Conservation (phyloP, 2,113 vertebrate genomes). For the Neolamprologus cancellatus region DNA sequence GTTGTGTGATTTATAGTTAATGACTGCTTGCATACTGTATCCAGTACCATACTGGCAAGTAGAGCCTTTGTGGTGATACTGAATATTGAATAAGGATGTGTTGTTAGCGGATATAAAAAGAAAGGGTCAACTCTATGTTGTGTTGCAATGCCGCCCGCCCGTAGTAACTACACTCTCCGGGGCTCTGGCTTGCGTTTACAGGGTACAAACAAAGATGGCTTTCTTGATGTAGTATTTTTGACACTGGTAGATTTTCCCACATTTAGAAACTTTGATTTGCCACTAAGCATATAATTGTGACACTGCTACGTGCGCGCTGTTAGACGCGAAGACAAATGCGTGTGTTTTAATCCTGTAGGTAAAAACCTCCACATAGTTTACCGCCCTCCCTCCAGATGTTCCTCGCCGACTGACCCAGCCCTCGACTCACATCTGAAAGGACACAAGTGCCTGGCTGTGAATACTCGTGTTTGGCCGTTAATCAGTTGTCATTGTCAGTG, state of each 20-base stretch:
- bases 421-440: constrained; percentile 13
- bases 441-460: constrained; percentile 52
- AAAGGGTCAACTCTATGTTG: background rate
- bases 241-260: constrained; percentile 57
- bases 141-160: background rate
- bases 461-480: background rate
- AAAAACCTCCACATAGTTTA: background rate
- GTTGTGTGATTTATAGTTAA: constrained; percentile 19
- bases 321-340: background rate
- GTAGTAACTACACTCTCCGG: background rate
- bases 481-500: background rate
- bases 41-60: background rate
- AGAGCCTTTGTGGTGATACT: background rate
- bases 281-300: background rate
- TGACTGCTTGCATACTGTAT: constrained; percentile 22
- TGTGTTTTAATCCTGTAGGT: background rate
- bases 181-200: constrained; percentile 51
- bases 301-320: background rate
- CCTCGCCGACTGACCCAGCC: background rate
- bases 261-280: constrained; percentile 39
- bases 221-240: constrained; percentile 50
- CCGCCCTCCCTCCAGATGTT: background rate
- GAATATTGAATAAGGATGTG: background rate
- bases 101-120: background rate
- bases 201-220: constrained; percentile 48